These are phyloP conservation scores for Eutrigla gurnardus DNA, from an alignment of 2,797 vertebrate genomes.

Conservation along the genomic window DNA sequence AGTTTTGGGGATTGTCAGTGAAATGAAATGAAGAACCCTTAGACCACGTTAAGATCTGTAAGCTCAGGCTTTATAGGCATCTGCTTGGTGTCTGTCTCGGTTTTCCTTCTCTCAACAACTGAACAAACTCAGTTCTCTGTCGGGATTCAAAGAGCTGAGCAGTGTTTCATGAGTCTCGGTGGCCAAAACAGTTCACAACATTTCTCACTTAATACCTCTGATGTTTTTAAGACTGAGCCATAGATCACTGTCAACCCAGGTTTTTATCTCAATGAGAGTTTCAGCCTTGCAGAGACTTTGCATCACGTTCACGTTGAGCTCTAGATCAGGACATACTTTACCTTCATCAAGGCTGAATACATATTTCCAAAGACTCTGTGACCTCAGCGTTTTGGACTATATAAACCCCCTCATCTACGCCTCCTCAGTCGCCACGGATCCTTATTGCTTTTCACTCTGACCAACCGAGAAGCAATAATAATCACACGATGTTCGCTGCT, in stretches of 20 bases:
- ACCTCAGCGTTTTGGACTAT: constrained; percentile 54
- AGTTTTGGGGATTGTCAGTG: background rate
- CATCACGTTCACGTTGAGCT: constrained; percentile 34
- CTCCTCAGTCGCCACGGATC: constrained; percentile 14
- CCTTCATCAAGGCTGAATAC: constrained; percentile 76
- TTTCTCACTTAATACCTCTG: background rate
- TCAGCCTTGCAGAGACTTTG: constrained; percentile 72
- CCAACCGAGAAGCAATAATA: constrained; percentile 8
- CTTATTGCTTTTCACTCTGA: constrained; percentile 1
- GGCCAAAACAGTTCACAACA: background rate
- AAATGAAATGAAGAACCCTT: background rate
- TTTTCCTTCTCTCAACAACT: background rate
- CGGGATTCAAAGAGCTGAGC: background rate
- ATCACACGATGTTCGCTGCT: constrained; percentile 57
- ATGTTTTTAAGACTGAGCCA: constrained; percentile 14
- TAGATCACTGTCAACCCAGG: constrained; percentile 45
- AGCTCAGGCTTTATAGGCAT: background rate
- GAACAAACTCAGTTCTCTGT: background rate
- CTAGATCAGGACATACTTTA: constrained; percentile 81
- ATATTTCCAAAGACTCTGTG: constrained; percentile 34
- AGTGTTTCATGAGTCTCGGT: background rate
- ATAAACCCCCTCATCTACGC: constrained; percentile 54
- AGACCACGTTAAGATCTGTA: background rate
- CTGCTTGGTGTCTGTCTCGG: too few species aligned
- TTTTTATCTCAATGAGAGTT: constrained; percentile 69